Evolutionary conservation across 2,888 invertebrate species (phyloP).

Genomic region (Polydrusus tereticollis): DNA sequence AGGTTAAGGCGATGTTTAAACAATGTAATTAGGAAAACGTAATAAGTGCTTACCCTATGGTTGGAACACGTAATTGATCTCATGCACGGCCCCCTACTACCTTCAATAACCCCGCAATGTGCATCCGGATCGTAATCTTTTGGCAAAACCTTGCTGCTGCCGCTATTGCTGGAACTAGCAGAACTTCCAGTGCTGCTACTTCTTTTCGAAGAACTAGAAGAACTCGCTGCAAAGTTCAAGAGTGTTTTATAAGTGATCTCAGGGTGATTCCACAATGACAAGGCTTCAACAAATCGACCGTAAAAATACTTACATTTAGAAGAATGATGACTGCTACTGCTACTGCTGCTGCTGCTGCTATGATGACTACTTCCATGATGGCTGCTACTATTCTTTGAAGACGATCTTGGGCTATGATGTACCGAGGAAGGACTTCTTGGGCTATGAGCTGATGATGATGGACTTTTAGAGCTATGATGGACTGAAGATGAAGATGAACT

Average conservation of each 20-base stretch:
- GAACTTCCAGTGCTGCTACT: slow-evolving; percentile 46
- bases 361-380: slow-evolving; percentile 31
- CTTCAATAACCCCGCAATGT: slow-evolving; percentile 84
- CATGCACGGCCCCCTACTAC: slow-evolving; percentile 82
- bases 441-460: slow-evolving; percentile 12
- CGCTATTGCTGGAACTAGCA: slow-evolving; percentile 48
- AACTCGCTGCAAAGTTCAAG: too few relatives aligned
- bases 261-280: too few relatives aligned
- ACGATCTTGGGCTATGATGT: slow-evolving; percentile 23
- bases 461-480: slow-evolving; percentile 34
- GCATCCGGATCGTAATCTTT: slow-evolving; percentile 84
- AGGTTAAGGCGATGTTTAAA: not conserved
- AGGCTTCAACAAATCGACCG: too few relatives aligned
- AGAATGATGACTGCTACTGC: slow-evolving; percentile 25
- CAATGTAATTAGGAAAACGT: too few relatives aligned
- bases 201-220: slow-evolving; percentile 38
- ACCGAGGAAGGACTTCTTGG: slow-evolving; percentile 25
- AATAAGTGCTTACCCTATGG: slow-evolving; percentile 57
- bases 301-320: slow-evolving; percentile 32
- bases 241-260: too few relatives aligned
- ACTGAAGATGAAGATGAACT: slow-evolving; percentile 5
- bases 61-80: slow-evolving; percentile 77
- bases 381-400: slow-evolving; percentile 21
- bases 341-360: slow-evolving; percentile 32
- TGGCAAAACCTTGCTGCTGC: slow-evolving; percentile 53